Percentiles rank a stretch among this genome's conserved stretches.
phyloP scores from a whole-genome alignment of 2,888 invertebrate species.

The Scaptomyza caliginosa region DNA sequence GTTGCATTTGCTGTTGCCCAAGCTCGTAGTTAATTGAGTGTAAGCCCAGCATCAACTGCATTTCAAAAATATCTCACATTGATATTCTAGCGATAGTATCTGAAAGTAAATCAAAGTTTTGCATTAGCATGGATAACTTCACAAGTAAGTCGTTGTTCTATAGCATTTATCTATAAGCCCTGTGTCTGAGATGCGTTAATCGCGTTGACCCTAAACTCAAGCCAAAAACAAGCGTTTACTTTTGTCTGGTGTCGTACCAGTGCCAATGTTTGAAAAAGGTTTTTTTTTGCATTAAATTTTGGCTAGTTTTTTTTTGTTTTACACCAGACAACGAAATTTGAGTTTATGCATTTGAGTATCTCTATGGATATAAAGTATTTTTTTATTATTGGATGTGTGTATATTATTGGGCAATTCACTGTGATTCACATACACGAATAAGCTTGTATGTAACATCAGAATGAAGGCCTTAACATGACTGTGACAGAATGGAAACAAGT shows the following conservation, averaged over 20 bases:
- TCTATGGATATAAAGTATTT: constrained; percentile 13
- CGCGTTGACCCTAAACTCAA: constrained; percentile 15
- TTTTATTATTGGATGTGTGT: constrained; percentile 5
- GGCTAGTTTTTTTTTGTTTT: not conserved
- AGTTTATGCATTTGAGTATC: constrained; percentile 6
- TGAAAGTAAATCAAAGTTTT: constrained; percentile 54
- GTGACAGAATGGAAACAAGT: not conserved
- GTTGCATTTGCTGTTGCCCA: constrained; percentile 22
- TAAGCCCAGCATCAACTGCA: constrained; percentile 26
- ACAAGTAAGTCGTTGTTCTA: not conserved
- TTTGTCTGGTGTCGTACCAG: constrained; percentile 37
- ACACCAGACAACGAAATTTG: constrained; percentile 26
- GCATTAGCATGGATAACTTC: constrained; percentile 32
- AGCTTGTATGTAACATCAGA: not conserved
- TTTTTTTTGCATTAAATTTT: constrained; percentile 8
- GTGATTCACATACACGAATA: not conserved
- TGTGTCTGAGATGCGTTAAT: constrained; percentile 56
- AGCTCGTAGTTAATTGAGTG: constrained; percentile 31
- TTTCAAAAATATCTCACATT: constrained; percentile 13
- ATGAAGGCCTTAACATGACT: not conserved
- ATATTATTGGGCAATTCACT: not conserved
- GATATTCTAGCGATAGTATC: constrained; percentile 59
- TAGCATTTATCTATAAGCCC: constrained; percentile 36
- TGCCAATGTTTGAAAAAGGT: not conserved
- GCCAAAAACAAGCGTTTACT: constrained; percentile 10